Evolutionary conservation across 2,888 invertebrate genomes (phyloP).

Genomic region (Zaprionus lineosus): DNA sequence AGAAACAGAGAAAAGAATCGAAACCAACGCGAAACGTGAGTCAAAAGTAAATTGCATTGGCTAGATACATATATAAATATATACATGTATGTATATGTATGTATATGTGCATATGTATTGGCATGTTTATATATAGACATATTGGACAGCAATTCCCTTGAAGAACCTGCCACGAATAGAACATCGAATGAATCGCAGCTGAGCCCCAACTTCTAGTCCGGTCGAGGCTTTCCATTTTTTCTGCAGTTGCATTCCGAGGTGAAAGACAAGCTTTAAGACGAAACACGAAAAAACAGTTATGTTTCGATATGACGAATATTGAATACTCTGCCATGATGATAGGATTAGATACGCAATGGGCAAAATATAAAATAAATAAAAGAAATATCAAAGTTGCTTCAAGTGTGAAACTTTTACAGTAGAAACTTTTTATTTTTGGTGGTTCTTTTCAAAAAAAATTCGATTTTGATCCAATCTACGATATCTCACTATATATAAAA

Average conservation of each 20-base stretch:
- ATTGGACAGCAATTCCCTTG: slow-evolving; percentile 46
- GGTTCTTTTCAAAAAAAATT: no score
- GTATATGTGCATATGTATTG: not conserved
- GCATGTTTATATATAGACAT: slow-evolving; percentile 7
- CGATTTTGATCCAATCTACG: no score
- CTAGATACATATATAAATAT: slow-evolving; percentile 4
- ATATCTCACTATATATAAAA: no score
- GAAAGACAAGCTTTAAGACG: slow-evolving; percentile 56
- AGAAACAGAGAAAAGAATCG: slow-evolving; percentile 44
- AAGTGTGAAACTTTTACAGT: no score
- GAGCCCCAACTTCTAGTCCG: not conserved
- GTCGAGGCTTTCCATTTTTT: not conserved
- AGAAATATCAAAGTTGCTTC: no score
- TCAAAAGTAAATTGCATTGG: slow-evolving; percentile 47
- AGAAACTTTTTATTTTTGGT: no score
- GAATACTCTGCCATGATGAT: not conserved
- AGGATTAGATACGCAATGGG: no score
- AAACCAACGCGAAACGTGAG: slow-evolving; percentile 57
- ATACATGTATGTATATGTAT: not conserved
- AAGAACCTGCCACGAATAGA: slow-evolving; percentile 8
- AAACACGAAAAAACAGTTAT: not conserved
- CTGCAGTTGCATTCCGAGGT: slow-evolving; percentile 32
- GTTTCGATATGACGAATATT: not conserved
- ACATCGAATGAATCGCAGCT: not conserved
- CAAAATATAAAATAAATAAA: no score